These are phyloP conservation scores for Crematogaster levior DNA, from an alignment of 2,888 invertebrate species.

Conservation along the genomic window DNA sequence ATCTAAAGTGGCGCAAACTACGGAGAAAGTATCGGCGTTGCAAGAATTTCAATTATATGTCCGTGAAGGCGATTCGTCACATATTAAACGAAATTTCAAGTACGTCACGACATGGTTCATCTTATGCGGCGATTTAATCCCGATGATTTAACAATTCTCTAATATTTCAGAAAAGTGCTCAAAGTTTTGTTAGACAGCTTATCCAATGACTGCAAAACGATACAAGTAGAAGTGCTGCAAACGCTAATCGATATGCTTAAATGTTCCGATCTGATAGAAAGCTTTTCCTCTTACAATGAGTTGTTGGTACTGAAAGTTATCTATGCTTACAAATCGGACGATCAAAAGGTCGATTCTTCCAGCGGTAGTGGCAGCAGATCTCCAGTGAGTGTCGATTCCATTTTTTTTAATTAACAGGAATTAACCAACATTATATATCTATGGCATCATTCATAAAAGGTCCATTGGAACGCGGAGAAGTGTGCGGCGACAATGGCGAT, in stretches of 20 bases:
- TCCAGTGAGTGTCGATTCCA: conserved; percentile 80
- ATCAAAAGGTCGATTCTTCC: conserved; percentile 78
- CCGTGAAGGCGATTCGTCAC: conserved; percentile 81
- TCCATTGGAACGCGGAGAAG: conserved; percentile 94
- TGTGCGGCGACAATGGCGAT: conserved; percentile 92
- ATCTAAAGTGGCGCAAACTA: conserved; percentile 75
- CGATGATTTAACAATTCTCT: background rate
- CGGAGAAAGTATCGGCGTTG: conserved; percentile 80
- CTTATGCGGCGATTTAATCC: background rate
- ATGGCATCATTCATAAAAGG: conserved; percentile 84
- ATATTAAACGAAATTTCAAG: conserved; percentile 83
- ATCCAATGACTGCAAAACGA: conserved; percentile 88
- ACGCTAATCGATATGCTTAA: conserved; percentile 95
- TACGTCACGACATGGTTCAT: conserved; percentile 60
- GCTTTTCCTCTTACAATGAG: conserved; percentile 96
- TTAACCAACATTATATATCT: no score
- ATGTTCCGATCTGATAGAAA: conserved; percentile 90
- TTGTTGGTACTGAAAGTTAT: conserved; percentile 95
- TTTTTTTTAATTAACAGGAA: background rate
- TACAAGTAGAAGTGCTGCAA: conserved; percentile 92
- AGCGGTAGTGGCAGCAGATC: conserved; percentile 73
- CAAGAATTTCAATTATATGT: conserved; percentile 83
- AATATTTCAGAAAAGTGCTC: conserved; percentile 86
- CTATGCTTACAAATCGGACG: conserved; percentile 90
- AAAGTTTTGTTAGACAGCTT: conserved; percentile 93